Conservation (phyloP, 2,797 vertebrate genomes). For the Pagetopsis macropterus region DNA sequence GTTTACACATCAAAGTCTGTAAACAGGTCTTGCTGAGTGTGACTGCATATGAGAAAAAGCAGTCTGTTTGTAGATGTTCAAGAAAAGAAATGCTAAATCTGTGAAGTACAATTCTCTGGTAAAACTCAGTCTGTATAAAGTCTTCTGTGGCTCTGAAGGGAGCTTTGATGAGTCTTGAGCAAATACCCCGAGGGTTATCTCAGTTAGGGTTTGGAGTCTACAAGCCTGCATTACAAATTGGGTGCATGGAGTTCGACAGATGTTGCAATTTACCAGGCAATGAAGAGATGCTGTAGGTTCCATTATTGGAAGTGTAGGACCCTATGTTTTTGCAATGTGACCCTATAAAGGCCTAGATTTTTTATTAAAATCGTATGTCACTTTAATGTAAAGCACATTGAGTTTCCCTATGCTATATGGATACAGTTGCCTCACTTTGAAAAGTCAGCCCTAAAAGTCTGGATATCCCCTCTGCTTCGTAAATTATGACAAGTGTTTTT, state of each 20-base stretch:
- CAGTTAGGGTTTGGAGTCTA: neutral
- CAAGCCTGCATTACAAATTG: neutral
- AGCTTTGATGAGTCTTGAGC: conserved; percentile 18
- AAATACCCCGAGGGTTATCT: conserved; percentile 35
- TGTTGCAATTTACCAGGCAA: neutral
- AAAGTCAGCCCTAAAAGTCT: neutral
- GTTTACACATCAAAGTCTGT: conserved; percentile 13
- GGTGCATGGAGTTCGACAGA: conserved; percentile 7
- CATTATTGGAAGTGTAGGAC: conserved; percentile 8
- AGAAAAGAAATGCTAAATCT: neutral
- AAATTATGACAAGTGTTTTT: neutral
- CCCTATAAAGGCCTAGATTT: neutral
- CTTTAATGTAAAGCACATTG: neutral
- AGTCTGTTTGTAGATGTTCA: too few relatives aligned
- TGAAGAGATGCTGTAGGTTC: neutral
- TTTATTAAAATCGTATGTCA: neutral
- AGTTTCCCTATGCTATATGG: neutral
- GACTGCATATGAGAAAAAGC: neutral
- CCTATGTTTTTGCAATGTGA: neutral
- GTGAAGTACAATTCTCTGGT: neutral
- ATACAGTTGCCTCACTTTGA: neutral
- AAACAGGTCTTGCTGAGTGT: neutral
- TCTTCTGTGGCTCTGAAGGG: conserved; percentile 21
- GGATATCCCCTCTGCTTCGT: neutral
- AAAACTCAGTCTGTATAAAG: neutral